Percentiles rank a stretch among this genome's conserved stretches.
Evolutionary conservation across 2,888 invertebrate genomes (phyloP).

Genomic region (Hemistola chrysoprasaria): DNA sequence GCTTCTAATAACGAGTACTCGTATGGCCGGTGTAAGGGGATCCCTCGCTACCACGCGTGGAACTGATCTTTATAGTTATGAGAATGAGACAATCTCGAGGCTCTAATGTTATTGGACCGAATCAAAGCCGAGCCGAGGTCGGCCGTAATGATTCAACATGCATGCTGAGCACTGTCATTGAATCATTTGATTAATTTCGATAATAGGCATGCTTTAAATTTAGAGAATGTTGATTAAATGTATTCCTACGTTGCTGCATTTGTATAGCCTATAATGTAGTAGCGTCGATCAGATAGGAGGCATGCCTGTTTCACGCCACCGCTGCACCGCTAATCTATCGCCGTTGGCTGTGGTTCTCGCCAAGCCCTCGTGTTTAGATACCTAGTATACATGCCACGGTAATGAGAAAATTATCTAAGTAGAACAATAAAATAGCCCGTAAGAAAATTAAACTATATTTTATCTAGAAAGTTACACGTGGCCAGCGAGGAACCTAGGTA

Average conservation of each 20-base stretch:
- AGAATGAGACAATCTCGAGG: slow-evolving; percentile 20
- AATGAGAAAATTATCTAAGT: slow-evolving; percentile 56
- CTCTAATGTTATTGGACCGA: slow-evolving; percentile 21
- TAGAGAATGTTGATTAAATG: slow-evolving; percentile 13
- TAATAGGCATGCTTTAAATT: slow-evolving; percentile 11
- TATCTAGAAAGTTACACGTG: slow-evolving; percentile 31
- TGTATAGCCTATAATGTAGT: slow-evolving; percentile 19
- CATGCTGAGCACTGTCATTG: slow-evolving; percentile 15
- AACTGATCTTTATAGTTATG: slow-evolving; percentile 19
- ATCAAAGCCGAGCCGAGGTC: slow-evolving; percentile 18
- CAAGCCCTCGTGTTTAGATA: slow-evolving; percentile 25
- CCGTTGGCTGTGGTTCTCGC: slow-evolving; percentile 29
- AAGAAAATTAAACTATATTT: slow-evolving; percentile 27
- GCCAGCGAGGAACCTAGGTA: slow-evolving; percentile 7
- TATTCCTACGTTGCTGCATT: slow-evolving; percentile 7
- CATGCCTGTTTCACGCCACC: slow-evolving; percentile 26
- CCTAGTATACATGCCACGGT: slow-evolving; percentile 27
- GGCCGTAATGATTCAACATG: slow-evolving; percentile 15
- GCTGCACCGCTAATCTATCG: slow-evolving; percentile 25
- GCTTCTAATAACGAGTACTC: slow-evolving; percentile 33
- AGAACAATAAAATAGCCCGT: slow-evolving; percentile 41
- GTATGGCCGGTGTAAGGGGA: slow-evolving; percentile 13
- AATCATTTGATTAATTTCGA: slow-evolving; percentile 21
- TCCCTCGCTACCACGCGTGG: slow-evolving; percentile 32
- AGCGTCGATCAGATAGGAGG: slow-evolving; percentile 31